Conservation (phyloP, 2,888 invertebrate species). For the Acronicta leporina region DNA sequence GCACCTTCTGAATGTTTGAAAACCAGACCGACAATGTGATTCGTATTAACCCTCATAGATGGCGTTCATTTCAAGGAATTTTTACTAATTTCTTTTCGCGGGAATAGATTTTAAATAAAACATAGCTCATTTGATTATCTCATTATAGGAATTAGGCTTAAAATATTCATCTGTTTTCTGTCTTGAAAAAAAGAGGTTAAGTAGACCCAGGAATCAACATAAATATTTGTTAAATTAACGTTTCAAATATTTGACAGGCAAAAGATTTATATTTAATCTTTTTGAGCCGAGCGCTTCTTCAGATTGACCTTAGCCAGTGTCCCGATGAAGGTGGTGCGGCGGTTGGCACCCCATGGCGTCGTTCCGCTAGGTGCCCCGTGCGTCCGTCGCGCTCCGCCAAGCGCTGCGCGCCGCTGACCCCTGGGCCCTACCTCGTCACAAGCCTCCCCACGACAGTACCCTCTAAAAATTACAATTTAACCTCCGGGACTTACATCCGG, state of each 20-base stretch:
- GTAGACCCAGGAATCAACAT: no score
- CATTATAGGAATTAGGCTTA: no score
- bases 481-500: constrained; percentile 46
- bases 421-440: constrained; percentile 64
- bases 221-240: no score
- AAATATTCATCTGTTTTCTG: no score
- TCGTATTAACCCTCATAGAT: constrained; percentile 51
- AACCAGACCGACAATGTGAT: constrained; percentile 18
- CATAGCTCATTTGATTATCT: no score
- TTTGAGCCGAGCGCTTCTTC: neutral
- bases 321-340: constrained; percentile 56
- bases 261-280: no score
- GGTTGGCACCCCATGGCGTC: constrained; percentile 68
- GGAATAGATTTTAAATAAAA: no score
- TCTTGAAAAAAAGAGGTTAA: no score
- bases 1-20: neutral
- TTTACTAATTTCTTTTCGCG: neutral
- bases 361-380: constrained; percentile 72
- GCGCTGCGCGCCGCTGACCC: constrained; percentile 71
- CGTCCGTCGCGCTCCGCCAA: constrained; percentile 71
- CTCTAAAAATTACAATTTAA: constrained; percentile 35
- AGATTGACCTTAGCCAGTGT: constrained; percentile 56
- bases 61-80: constrained; percentile 47
- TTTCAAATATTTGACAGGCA: no score
- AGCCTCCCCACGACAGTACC: constrained; percentile 41